Evolutionary conservation across 2,888 invertebrate species (phyloP), one percentile per base, ranked within the genome.

Genomic region (Julus scanicus): DNA sequence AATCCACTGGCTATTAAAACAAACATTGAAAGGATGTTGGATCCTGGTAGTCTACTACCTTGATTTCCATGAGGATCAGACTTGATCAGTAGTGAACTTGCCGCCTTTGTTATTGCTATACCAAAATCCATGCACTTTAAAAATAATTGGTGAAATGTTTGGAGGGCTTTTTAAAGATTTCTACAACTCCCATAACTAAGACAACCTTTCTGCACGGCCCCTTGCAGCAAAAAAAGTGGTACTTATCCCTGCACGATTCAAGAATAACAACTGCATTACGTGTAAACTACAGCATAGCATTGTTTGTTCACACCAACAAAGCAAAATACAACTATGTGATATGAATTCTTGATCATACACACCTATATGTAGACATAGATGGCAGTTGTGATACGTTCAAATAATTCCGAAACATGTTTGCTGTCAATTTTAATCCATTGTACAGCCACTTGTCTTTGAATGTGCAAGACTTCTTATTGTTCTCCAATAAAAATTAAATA

Each of bases 191-290:
- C 3, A 44, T 44, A 44, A 44, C 44, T 44, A 2, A 53, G 11
- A 53, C 53, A 53, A 8, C 13, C 15, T 53, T 53, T 53, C 53
- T 53, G 4, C 15, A 53, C 53, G 11, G 53, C 15, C 15, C 53
- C 53, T 15, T 53, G 11, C 2, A 53, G 11, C 15, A 53, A 53
- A 4, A 4, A 53, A 53, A 8, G 6, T 53, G 13, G 53, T 53
- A 53, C 15, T 15, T 53, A 2, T 53, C 53, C 11, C 53, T 15
- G 53, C 53, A n/a, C 63, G 17, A 63, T 63, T 63, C 63, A 1
- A n/a, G n/a, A 63, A 63, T 63, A 63, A n/a, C n/a, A 63, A 63
- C 63, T n/a, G 63, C 63, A 63, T 63, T n/a, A 53, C 15, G 53
- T 15, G 53, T 53, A 4, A 53, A 53, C 53, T 53, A 53, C 53